A percentile compares a stretch with the other conserved stretches of the same genome.
Conservation (phyloP, 2,888 invertebrate genomes). For the Desoria tigrina region DNA sequence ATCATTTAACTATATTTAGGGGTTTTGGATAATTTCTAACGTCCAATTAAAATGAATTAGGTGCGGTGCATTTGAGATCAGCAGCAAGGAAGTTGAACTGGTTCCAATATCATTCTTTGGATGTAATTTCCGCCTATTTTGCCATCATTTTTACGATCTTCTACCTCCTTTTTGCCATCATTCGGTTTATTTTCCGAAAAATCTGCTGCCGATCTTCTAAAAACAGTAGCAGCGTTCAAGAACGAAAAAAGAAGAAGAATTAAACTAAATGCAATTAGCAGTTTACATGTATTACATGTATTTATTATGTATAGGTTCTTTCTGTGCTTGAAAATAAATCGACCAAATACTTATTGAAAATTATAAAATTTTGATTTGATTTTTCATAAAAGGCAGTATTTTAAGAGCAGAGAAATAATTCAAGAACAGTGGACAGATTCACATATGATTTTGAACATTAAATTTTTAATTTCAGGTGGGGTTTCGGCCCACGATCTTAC, state of each 20-base stretch:
- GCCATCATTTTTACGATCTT: background rate
- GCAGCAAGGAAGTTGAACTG: constrained; percentile 40
- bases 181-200: background rate
- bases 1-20: background rate
- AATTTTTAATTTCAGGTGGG: too few relatives aligned
- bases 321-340: too few relatives aligned
- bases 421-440: too few relatives aligned
- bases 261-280: background rate
- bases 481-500: too few relatives aligned
- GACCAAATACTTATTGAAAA: too few relatives aligned
- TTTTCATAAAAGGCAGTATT: too few relatives aligned
- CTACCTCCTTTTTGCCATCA: background rate
- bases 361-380: too few relatives aligned
- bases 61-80: constrained; percentile 53
- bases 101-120: constrained; percentile 43
- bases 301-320: background rate
- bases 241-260: background rate
- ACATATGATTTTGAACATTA: too few relatives aligned
- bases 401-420: too few relatives aligned
- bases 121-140: constrained; percentile 30
- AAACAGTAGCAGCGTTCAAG: too few relatives aligned
- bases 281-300: background rate
- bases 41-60: constrained; percentile 16
- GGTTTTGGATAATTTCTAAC: background rate
- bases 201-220: too few relatives aligned